Evolutionary conservation across 64 coral and sea anemone genomes (phyloP).

Genomic region (Dendronephthya gigantea): DNA sequence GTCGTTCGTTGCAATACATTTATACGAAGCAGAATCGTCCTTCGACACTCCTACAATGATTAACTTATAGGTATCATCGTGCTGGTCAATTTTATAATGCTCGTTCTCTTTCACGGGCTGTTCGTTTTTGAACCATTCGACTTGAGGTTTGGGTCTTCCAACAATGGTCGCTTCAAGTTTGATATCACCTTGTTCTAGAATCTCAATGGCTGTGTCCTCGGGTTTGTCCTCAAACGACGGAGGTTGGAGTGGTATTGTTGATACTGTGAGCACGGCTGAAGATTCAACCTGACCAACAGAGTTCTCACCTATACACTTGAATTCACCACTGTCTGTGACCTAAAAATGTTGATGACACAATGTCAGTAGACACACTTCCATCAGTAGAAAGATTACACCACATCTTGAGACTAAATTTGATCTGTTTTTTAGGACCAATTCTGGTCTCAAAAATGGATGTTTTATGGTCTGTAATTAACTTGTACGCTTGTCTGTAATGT

Average conservation of each 20-base stretch:
- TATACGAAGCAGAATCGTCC: conserved; percentile 48
- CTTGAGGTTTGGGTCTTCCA: conserved; percentile 27
- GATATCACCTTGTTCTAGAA: conserved; percentile 3
- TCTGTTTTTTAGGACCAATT: too few relatives aligned
- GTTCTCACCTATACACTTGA: neutral
- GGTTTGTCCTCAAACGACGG: conserved; percentile 1
- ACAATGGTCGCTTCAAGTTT: conserved; percentile 40
- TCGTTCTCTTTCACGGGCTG: neutral
- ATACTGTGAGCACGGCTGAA: neutral
- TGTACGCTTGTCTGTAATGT: too few relatives aligned
- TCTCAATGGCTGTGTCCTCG: conserved; percentile 31
- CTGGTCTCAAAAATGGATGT: too few relatives aligned
- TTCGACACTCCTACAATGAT: conserved; percentile 29
- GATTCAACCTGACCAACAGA: neutral
- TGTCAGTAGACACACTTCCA: too few relatives aligned
- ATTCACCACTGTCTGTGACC: neutral
- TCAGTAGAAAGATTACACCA: neutral
- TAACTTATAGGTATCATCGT: conserved; percentile 27
- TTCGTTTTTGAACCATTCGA: conserved; percentile 33
- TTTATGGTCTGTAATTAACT: too few relatives aligned
- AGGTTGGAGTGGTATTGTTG: neutral
- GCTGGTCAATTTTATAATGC: conserved; percentile 7
- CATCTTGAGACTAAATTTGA: too few relatives aligned
- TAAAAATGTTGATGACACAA: neutral
- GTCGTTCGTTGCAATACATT: conserved; percentile 40